Percentiles rank a stretch among this genome's conserved stretches.
These are phyloP conservation scores for Cerastis rubricosa DNA, from an alignment of 2,888 invertebrate species.

Conservation along the genomic window DNA sequence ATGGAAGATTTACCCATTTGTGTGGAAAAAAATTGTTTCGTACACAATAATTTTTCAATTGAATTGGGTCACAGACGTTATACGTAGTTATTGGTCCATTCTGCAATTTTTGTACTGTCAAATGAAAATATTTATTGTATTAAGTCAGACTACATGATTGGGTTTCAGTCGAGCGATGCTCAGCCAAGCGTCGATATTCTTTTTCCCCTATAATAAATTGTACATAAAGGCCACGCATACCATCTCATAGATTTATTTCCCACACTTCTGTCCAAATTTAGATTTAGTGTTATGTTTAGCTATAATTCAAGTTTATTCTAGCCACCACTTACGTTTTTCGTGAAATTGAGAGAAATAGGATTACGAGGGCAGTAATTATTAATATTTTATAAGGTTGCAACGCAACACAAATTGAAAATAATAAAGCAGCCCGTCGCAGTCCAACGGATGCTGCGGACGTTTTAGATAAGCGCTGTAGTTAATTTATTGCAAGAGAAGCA, in stretches of 20 bases:
- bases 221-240: slow-evolving; percentile 89
- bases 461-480: slow-evolving; percentile 58
- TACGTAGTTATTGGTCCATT: slow-evolving; percentile 52
- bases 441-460: slow-evolving; percentile 50
- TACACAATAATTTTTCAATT: slow-evolving; percentile 40
- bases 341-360: slow-evolving; percentile 73
- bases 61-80: slow-evolving; percentile 60
- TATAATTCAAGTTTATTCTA: slow-evolving; percentile 84
- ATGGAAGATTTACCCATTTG: slow-evolving; percentile 24
- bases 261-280: slow-evolving; percentile 90
- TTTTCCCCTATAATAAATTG: slow-evolving; percentile 87
- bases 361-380: slow-evolving; percentile 60
- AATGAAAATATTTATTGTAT: slow-evolving; percentile 68
- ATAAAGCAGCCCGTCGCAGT: slow-evolving; percentile 33
- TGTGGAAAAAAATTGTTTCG: slow-evolving; percentile 31
- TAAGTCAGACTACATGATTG: slow-evolving; percentile 73
- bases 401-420: slow-evolving; percentile 48
- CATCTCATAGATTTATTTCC: slow-evolving; percentile 89
- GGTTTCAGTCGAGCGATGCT: slow-evolving; percentile 74
- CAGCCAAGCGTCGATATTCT: slow-evolving; percentile 75
- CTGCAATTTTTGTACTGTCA: slow-evolving; percentile 65
- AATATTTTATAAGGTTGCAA: slow-evolving; percentile 61
- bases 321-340: slow-evolving; percentile 69
- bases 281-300: slow-evolving; percentile 88
- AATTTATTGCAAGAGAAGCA: slow-evolving; percentile 54